Base-by-base conservation (phyloP, 1,140 invertebrate species). In the Pogonus chalceus region DNA sequence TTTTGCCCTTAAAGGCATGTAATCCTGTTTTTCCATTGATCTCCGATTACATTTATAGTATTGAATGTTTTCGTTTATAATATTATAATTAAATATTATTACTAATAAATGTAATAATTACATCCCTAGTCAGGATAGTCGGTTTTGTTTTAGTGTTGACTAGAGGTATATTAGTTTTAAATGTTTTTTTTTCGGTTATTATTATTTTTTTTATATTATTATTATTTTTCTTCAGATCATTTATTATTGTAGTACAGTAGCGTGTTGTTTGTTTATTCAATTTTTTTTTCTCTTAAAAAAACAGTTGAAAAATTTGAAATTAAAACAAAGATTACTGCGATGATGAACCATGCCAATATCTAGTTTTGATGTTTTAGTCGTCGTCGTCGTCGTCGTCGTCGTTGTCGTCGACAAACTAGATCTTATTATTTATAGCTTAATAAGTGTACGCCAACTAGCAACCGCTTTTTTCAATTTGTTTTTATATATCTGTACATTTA, bases 1-100 rank as follows among this genome's bases (percentile, higher is more conserved):
- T 70, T n/a, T 66, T 62, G 65, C 64, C 47, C 66, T 58, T 55
- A 49, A 39, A 56, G 58, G 62, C 58, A 61, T 62, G 57, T 59
- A 63, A 61, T 69, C 66, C 68, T 70, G 66, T 68, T 69, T n/a
- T n/a, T 59, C 56, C 61, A 67, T 55, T 70, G 67, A 69, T 69
- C 66, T 69, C 68, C 52, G 58, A 65, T 55, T 62, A 59, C 63
- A 62, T 64, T 60, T 62, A 62, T 63, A 49, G 56, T 56, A 62
- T 18, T 43, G 53, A 66, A 63, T 66, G 60, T 69, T 69, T 65
- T 65, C 62, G 60, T 66, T 62, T 62, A 55, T 64, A 60, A 57
- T 35, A 50, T 49, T 54, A 26, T 51, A 22, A 22, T 58, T 59
- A 43, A n/a, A 43, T 18, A 43, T 43, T 43, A 43, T 43, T 43